A percentile compares a stretch with the other conserved stretches of the same genome.
Evolutionary conservation across 2,113 vertebrate species (phyloP).

Genomic region (Dromas ardeola): DNA sequence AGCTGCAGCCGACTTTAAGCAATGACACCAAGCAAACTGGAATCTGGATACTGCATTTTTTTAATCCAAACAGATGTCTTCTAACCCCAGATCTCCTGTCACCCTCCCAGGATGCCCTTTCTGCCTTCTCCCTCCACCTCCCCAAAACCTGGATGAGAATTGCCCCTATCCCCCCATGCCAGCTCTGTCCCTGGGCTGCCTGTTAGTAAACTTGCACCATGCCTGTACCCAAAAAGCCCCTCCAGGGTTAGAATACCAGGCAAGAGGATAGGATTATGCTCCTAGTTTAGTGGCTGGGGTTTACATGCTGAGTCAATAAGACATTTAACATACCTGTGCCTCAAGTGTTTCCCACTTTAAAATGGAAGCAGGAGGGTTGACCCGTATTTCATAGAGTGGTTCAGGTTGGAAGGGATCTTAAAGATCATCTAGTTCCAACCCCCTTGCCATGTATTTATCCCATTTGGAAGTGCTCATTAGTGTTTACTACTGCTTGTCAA

Average conservation of each 20-base stretch:
- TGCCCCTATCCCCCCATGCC: background rate
- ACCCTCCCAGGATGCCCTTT: background rate
- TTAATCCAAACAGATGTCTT: constrained; percentile 51
- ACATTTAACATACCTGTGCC: background rate
- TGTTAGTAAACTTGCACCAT: background rate
- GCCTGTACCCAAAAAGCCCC: background rate
- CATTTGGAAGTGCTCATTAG: background rate
- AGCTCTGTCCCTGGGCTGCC: background rate
- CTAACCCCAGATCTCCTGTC: background rate
- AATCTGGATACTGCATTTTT: constrained; percentile 26
- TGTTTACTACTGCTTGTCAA: background rate
- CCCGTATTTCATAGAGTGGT: no score
- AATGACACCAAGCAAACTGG: constrained; percentile 53
- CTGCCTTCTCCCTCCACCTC: background rate
- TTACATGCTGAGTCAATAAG: background rate
- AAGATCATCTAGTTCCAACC: no score
- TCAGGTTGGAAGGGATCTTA: no score
- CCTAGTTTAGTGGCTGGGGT: background rate
- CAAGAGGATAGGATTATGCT: background rate
- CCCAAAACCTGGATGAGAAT: background rate
- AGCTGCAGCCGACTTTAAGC: constrained; percentile 55
- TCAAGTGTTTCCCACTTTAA: background rate
- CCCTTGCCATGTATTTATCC: background rate
- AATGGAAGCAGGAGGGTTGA: background rate
- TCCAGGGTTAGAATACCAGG: background rate